Evolutionary conservation across 2,113 vertebrate species (phyloP), one percentile per base, ranked within the genome.

Genomic region (Platysternon megacephalum): DNA sequence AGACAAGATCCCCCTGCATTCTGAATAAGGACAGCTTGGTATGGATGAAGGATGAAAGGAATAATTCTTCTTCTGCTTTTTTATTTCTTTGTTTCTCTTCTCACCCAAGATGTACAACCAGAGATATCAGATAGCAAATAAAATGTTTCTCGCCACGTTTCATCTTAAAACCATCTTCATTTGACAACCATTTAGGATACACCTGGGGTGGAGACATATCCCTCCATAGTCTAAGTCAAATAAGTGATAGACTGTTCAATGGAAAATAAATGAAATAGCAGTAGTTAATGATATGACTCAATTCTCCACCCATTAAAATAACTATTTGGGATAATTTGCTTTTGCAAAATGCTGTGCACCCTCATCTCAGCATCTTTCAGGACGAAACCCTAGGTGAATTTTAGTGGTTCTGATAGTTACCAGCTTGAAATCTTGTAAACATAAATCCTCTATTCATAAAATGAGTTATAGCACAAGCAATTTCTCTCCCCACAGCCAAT

Each of bases 101-200:
- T 81, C 14, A 32, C 85, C 26, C 32, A 24, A 32, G 65, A 11
- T 16, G 11, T 28, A 32, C 22, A 2, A 46, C 39, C 79, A 68
- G 65, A 46, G 52, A 13, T 0, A 11, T 5, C 39, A 42, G 0
- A 2, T 42, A 28, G 17, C 42, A 44, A 74, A 85, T 3, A 0
- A 12, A 2, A n/a, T 84, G 78, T 84, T 2, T 76, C 8, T 42
- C 32, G 42, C 17, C 11, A 44, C 4, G 3, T 39, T 72, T 72
- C 65, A 72, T 78, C 5, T 78, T 46, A 24, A 78, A 46, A 16
- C 19, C 53, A 32, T 52, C 65, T 68, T 76, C n/a, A 52, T 26
- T 52, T 72, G 84, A 49, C 17, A 53, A 4, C n/a, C 22, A 76
- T 48, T 53, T 53, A 68, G 32, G n/a, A 74, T 74, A 39, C 24